Percentiles rank a stretch among this genome's conserved stretches.
Evolutionary conservation across 2,113 vertebrate genomes (phyloP).

Genomic region (Ciconia boyciana): DNA sequence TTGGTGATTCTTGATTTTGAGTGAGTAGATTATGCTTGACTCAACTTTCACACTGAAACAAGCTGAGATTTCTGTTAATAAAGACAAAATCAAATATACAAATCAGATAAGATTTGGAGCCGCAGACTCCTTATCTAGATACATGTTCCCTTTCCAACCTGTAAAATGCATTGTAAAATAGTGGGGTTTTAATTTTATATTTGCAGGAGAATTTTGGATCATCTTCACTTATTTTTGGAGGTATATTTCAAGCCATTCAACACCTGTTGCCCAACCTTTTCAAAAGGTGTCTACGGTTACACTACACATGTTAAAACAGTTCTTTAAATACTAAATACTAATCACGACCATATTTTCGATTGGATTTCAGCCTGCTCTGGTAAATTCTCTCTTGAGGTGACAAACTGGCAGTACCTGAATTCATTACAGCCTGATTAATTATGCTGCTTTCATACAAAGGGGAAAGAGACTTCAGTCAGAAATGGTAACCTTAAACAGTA

Average conservation of each 20-base stretch:
- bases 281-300: background rate
- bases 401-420: conserved; percentile 57
- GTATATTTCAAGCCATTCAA: background rate
- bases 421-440: conserved; percentile 72
- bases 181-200: background rate
- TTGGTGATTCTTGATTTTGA: background rate
- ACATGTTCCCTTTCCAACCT: background rate
- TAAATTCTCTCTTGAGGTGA: conserved; percentile 58
- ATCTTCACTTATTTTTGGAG: background rate
- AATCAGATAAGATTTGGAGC: background rate
- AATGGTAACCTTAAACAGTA: background rate
- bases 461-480: conserved; percentile 50
- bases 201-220: background rate
- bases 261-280: background rate
- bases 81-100: background rate
- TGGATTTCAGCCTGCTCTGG: conserved; percentile 41
- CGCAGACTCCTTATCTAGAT: background rate
- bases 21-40: background rate
- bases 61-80: background rate
- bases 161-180: background rate
- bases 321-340: conserved; percentile 9
- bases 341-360: background rate
- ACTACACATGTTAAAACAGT: background rate
- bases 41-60: background rate
- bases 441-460: conserved; percentile 50